These are phyloP conservation scores for Tenthredo livida DNA, from an alignment of 2,888 invertebrate genomes.

Conservation along the genomic window DNA sequence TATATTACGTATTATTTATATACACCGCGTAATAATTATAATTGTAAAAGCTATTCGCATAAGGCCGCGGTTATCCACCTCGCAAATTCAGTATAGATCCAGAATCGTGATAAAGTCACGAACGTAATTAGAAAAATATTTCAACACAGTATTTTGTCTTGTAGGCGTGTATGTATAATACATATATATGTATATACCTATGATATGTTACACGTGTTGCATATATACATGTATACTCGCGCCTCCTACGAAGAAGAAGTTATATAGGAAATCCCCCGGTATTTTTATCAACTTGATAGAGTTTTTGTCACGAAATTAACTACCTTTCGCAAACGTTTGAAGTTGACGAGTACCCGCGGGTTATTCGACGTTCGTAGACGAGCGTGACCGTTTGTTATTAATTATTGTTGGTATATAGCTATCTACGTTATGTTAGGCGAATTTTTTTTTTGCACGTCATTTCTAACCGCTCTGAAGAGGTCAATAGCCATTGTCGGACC, in stretches of 20 bases:
- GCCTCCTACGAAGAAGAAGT: neutral
- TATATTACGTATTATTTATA: constrained; percentile 37
- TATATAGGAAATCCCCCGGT: neutral
- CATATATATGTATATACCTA: neutral
- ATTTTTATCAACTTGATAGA: constrained; percentile 37
- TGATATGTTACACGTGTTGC: neutral
- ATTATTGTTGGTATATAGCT: constrained; percentile 22
- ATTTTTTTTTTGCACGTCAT: constrained; percentile 8
- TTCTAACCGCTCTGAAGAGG: constrained; percentile 37
- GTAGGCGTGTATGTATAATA: neutral
- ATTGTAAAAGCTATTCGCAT: constrained; percentile 35
- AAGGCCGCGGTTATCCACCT: constrained; percentile 32
- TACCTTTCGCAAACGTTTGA: constrained; percentile 24
- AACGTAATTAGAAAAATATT: constrained; percentile 44
- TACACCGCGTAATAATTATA: constrained; percentile 35
- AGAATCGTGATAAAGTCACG: constrained; percentile 26
- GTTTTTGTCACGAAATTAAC: constrained; percentile 46
- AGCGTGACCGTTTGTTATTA: constrained; percentile 50
- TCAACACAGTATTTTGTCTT: constrained; percentile 13
- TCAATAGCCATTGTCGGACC: constrained; percentile 47
- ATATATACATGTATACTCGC: neutral
- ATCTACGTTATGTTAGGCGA: neutral
- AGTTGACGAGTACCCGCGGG: neutral
- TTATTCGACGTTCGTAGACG: constrained; percentile 3
- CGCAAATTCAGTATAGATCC: constrained; percentile 42